Conservation (phyloP, 1,140 invertebrate species). For the Drosophila eugracilis region DNA sequence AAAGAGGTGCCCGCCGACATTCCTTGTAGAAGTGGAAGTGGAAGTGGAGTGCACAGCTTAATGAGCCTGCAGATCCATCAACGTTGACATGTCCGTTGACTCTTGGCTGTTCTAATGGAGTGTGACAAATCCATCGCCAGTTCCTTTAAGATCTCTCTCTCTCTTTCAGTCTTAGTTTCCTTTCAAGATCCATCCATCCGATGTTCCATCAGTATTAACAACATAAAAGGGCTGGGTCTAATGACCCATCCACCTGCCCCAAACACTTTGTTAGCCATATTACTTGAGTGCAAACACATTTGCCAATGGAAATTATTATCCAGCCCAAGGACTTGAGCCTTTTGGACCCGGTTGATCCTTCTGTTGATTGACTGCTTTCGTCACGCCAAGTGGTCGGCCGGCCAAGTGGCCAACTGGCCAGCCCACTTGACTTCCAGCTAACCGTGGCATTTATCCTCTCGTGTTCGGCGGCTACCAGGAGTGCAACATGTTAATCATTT, state of each 20-base stretch:
- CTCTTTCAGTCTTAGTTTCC: no score
- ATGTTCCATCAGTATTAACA: conserved; percentile 4
- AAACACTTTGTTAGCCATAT: conserved; percentile 2
- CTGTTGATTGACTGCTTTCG: conserved; percentile 60
- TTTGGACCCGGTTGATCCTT: conserved; percentile 36
- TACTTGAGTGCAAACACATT: conserved; percentile 30
- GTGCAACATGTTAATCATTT: conserved; percentile 80
- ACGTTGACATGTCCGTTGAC: conserved; percentile 57
- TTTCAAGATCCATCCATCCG: no score
- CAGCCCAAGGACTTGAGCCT: neutral
- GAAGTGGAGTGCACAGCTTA: conserved; percentile 6
- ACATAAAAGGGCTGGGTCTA: conserved; percentile 8
- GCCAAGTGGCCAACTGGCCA: no score
- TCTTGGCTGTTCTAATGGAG: no score
- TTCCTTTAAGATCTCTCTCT: no score
- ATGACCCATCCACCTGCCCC: conserved; percentile 31
- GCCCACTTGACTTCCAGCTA: conserved; percentile 23
- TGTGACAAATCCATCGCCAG: conserved; percentile 42
- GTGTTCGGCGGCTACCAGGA: conserved; percentile 18
- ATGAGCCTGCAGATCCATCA: conserved; percentile 40
- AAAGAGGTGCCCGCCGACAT: conserved; percentile 25
- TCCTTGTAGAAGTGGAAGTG: no score
- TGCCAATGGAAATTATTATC: neutral
- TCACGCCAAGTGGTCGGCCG: conserved; percentile 50
- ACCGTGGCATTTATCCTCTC: conserved; percentile 26